Percentiles rank a stretch among this genome's conserved stretches.
Evolutionary conservation across 2,888 invertebrate species (phyloP).

Genomic region (Athalia rosae): DNA sequence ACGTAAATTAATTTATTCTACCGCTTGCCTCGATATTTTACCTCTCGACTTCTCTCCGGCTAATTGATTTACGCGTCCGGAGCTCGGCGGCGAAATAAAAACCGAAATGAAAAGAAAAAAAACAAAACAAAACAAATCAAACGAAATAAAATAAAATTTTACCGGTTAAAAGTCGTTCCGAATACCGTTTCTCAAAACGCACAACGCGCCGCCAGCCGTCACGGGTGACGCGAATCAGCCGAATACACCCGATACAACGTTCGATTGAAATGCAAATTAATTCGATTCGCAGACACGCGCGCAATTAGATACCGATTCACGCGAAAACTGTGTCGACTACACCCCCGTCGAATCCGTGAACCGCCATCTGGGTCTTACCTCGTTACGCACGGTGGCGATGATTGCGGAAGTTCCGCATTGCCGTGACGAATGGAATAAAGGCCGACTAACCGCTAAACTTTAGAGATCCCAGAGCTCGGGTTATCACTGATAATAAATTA

Average conservation of each 20-base stretch:
- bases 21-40: conserved; percentile 37
- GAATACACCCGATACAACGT: not conserved
- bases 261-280: conserved; percentile 14
- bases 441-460: not conserved
- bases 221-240: not conserved
- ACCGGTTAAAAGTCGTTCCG: not conserved
- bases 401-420: conserved; percentile 31
- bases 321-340: conserved; percentile 34
- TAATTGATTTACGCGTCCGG: conserved; percentile 41
- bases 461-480: conserved; percentile 20
- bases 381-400: conserved; percentile 34
- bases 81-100: not conserved
- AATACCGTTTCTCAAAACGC: not conserved
- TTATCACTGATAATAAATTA: conserved; percentile 38
- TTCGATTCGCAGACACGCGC: conserved; percentile 4
- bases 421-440: conserved; percentile 37
- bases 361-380: conserved; percentile 17
- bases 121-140: no score
- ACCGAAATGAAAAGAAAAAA: no score
- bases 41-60: conserved; percentile 25
- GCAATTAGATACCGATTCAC: not conserved
- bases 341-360: no score
- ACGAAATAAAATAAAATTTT: not conserved
- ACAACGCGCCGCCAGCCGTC: not conserved
- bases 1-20: conserved; percentile 41